Evolutionary conservation across 2,888 invertebrate species (phyloP), one percentile per base, ranked within the genome.

Genomic region (Cheilosia scutellata): DNA sequence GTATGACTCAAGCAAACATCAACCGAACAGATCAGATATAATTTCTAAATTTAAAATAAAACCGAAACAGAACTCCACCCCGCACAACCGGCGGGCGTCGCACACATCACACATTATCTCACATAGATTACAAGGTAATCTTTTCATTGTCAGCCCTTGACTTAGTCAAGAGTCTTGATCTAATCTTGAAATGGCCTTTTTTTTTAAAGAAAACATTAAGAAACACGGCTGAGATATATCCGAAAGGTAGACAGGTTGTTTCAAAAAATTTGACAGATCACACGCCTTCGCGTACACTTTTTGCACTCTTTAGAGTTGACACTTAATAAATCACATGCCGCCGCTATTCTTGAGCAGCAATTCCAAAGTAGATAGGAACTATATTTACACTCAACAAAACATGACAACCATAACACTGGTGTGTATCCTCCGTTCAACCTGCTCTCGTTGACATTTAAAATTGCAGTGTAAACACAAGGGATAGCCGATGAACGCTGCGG

Each of bases 111-210:
- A 33, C 53, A 55, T 63, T 53, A 74, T 74, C 63, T 75, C 37
- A 47, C 44, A 51, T 1, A 9, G 40, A 47, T 13, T 40, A 66
- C 77, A 77, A 72, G 82, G 77, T 66, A 62, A 77, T 66, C 77
- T 31, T 49, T 70, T 72, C 60, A 58, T 60, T 66, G 37, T 40
- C 74, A 83, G 74, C 65, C 79, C 83, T 84, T 79, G 82, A 77
- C 78, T 66, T n/a, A 53, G 60, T 53, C 60, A 29, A 62, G 27
- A 33, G 42, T 25, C 60, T 37, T 37, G 58, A 60, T 44, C 33
- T 44, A 62, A 68, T 60, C 76, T 49, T 53, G 42, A 25, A 40
- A 31, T n/a, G n/a, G 16, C n/a, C 44, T 51, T 37, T 75, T 37
- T 75, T 47, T 13, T 5, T 29, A 4, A 33, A 33, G 44, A 57